Conservation (phyloP, 2,113 vertebrate species). For the Riparia riparia region DNA sequence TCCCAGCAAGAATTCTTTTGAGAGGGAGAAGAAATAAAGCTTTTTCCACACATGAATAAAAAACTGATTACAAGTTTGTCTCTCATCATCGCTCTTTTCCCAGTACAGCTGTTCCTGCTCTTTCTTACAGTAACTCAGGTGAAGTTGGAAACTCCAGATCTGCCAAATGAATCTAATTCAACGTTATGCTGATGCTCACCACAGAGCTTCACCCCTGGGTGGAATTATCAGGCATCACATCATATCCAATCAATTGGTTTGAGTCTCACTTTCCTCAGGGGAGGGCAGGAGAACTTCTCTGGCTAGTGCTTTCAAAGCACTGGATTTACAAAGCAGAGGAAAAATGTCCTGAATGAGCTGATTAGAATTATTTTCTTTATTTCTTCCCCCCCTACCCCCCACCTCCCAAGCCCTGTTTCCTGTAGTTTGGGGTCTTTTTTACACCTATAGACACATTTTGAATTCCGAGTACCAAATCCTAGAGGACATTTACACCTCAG, state of each 20-base stretch:
- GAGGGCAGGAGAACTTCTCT: not conserved
- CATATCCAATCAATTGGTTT: not conserved
- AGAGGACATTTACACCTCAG: not conserved
- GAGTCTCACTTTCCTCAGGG: not conserved
- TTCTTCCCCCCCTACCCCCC: not conserved
- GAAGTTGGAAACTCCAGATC: not conserved
- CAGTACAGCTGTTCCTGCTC: not conserved
- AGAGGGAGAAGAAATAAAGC: not conserved
- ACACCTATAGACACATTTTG: slow-evolving; percentile 4
- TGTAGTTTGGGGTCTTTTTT: not conserved
- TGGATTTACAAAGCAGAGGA: not conserved
- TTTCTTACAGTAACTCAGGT: not conserved
- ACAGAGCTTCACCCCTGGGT: not conserved
- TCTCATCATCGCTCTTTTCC: rapidly evolving
- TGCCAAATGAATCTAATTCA: not conserved
- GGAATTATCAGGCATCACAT: not conserved
- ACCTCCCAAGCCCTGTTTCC: rapidly evolving
- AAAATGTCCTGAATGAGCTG: not conserved
- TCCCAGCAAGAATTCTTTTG: not conserved
- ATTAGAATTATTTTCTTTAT: not conserved
- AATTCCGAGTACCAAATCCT: slow-evolving; percentile 49
- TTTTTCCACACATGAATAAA: not conserved
- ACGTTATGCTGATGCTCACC: not conserved
- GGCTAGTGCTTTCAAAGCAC: not conserved
- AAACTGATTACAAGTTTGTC: not conserved